Evolutionary conservation across 2,113 vertebrate species (phyloP), one percentile per base, ranked within the genome.

Genomic region (Xenopus laevis): DNA sequence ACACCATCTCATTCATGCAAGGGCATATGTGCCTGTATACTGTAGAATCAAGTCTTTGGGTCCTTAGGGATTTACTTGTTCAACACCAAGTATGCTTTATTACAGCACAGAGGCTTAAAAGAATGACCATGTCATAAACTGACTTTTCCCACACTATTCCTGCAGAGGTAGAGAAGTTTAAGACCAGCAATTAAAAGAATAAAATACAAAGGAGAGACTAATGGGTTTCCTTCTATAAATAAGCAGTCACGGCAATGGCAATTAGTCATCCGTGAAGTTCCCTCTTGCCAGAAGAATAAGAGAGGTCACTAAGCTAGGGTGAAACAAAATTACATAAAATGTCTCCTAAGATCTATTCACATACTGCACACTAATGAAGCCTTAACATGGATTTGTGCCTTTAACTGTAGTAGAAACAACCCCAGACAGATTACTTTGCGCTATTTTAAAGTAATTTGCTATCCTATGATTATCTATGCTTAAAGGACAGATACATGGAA

Each of bases 171-270:
- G 27, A 63, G 40, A 45, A 58, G 16, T 68, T 71, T 2, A 74
- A 44, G 20, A 20, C 33, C 57, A 23, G 77, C 55, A 65, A 53
- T 52, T 45, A 20, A 46, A 30, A 47, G 20, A 77, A 52, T 57
- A 53, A 50, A 21, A 53, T 20, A 46, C 69, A 74, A 62, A 30
- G 16, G 21, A 44, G 21, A 44, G 30, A 65, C 21, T 58, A 60
- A 77, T 60, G 53, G 45, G 21, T 62, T 61, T 78, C 68, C 78
- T 78, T 71, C 27, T 71, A 13, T 66, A 71, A 81, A 72, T 45
- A 71, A 46, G 17, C 45, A 58, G 78, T 55, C 55, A 78, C 59
- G 71, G 40, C 27, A 50, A 45, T 65, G 66, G 15, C 64, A 79
- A 72, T 74, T 63, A 77, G 40, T 71, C n/a, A 75, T 63, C 57